Evolutionary conservation across 2,888 invertebrate genomes (phyloP).

Genomic region (Horisme vitalbata): DNA sequence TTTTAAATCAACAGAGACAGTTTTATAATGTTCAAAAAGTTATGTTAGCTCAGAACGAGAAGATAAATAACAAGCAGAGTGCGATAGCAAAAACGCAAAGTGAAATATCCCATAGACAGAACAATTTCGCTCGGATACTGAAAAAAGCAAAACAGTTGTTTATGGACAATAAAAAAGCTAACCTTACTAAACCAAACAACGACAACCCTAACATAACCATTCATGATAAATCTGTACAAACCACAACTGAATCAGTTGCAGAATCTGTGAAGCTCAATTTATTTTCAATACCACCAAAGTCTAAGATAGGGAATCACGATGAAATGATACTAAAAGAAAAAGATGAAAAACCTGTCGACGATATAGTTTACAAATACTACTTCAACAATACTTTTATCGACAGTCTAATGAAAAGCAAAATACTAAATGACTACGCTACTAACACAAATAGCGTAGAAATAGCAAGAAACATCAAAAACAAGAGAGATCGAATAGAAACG

Average conservation of each 20-base stretch:
- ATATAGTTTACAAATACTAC: constrained; percentile 73
- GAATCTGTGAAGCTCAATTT: constrained; percentile 68
- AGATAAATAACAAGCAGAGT: constrained; percentile 64
- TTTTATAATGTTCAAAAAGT: constrained; percentile 69
- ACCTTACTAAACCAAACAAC: constrained; percentile 10
- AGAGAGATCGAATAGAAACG: constrained; percentile 51
- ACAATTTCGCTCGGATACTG: constrained; percentile 63
- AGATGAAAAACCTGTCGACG: constrained; percentile 65
- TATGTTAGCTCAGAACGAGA: constrained; percentile 69
- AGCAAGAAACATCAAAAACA: constrained; percentile 48
- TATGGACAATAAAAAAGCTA: constrained; percentile 42
- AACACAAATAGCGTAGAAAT: constrained; percentile 37
- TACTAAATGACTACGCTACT: constrained; percentile 48
- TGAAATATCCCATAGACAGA: constrained; percentile 69
- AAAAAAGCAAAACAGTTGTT: constrained; percentile 65
- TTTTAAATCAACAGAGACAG: constrained; percentile 64
- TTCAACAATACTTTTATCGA: constrained; percentile 76
- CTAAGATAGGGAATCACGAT: constrained; percentile 57
- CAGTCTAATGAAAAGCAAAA: constrained; percentile 61
- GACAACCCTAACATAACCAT: constrained; percentile 1
- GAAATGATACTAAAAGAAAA: constrained; percentile 65
- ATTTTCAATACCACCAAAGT: constrained; percentile 55
- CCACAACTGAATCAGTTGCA: constrained; percentile 39
- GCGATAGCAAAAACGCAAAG: constrained; percentile 66
- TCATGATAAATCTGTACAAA: constrained; percentile 18